phyloP scores from a whole-genome alignment of 2,113 vertebrate species.

The Dendropsophus ebraccatus region DNA sequence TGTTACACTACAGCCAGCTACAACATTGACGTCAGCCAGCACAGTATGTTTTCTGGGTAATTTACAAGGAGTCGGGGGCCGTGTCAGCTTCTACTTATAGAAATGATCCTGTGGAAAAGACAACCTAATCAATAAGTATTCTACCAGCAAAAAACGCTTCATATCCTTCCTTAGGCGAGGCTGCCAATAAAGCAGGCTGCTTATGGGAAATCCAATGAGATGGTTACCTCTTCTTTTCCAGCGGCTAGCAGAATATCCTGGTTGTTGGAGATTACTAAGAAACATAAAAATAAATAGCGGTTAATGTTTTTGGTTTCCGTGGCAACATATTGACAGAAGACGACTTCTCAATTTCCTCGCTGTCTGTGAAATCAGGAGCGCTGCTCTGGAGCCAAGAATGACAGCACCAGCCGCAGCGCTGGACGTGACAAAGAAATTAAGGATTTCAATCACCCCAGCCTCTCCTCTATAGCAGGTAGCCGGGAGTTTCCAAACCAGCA shows the following conservation, averaged over 20 bases:
- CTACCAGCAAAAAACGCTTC: conserved; percentile 22
- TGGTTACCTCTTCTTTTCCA: conserved; percentile 76
- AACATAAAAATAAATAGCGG: conserved; percentile 61
- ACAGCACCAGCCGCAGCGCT: conserved; percentile 30
- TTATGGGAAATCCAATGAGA: conserved; percentile 57
- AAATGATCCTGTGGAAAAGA: conserved; percentile 51
- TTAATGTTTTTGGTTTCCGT: conserved; percentile 45
- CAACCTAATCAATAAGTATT: conserved; percentile 57
- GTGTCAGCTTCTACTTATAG: conserved; percentile 30
- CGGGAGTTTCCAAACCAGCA: conserved; percentile 15
- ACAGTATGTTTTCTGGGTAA: conserved; percentile 21
- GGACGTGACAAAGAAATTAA: conserved; percentile 15
- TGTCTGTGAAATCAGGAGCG: conserved; percentile 34
- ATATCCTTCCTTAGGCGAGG: conserved; percentile 22
- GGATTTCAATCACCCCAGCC: conserved; percentile 16
- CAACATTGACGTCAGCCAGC: conserved; percentile 20
- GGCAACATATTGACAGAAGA: conserved; percentile 54
- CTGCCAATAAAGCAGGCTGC: conserved; percentile 44
- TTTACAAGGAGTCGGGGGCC: not conserved
- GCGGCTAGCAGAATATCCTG: conserved; percentile 66
- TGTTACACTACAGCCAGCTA: not conserved
- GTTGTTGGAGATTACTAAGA: conserved; percentile 70
- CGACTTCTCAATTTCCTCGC: conserved; percentile 36
- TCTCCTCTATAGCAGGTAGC: conserved; percentile 12
- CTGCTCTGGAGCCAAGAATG: conserved; percentile 25